Conservation (phyloP, 1,140 invertebrate genomes). For the Drosophila arizonae region DNA sequence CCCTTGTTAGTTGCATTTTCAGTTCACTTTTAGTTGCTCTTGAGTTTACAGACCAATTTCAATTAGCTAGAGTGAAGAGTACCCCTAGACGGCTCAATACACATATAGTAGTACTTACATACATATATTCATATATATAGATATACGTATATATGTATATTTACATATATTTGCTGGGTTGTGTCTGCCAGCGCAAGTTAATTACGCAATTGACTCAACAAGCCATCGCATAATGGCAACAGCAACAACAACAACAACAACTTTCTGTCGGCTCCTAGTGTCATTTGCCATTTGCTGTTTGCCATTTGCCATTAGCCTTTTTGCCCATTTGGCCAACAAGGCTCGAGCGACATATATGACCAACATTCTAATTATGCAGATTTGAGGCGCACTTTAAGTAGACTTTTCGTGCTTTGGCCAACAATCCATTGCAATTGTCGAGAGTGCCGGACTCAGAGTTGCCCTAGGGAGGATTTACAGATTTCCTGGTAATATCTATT, state of each 20-base stretch:
- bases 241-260: slow-evolving; percentile 22
- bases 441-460: too few species aligned
- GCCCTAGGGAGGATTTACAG: too few species aligned
- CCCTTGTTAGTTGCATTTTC: neutral
- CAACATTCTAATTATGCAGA: slow-evolving; percentile 44
- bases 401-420: neutral
- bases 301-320: slow-evolving; percentile 15
- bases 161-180: neutral
- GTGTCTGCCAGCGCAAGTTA: slow-evolving; percentile 58
- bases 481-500: too few species aligned
- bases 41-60: slow-evolving; percentile 38
- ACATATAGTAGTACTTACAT: neutral
- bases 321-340: slow-evolving; percentile 18
- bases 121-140: neutral
- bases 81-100: neutral
- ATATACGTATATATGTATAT: neutral
- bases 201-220: slow-evolving; percentile 77
- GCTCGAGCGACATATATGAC: slow-evolving; percentile 5
- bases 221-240: slow-evolving; percentile 38
- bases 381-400: slow-evolving; percentile 4
- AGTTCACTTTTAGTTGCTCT: slow-evolving; percentile 12
- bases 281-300: slow-evolving; percentile 1
- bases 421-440: neutral
- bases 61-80: slow-evolving; percentile 37
- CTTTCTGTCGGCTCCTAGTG: neutral